Evolutionary conservation across 2,797 vertebrate species (phyloP).

Genomic region (Falco peregrinus): DNA sequence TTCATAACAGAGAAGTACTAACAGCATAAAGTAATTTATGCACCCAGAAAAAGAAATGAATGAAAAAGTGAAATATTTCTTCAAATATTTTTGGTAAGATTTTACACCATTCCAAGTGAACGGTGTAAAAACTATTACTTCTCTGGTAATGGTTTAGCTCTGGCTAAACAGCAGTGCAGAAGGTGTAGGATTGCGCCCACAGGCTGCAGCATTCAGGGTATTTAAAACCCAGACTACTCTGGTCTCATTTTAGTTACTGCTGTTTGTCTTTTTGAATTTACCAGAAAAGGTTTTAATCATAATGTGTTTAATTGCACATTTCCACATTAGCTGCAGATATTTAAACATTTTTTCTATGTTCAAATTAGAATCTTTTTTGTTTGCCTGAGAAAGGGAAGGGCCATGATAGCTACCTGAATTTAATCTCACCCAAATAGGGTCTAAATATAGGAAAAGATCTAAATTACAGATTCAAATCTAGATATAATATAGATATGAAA

Average conservation of each 20-base stretch:
- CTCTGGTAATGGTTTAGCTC: neutral
- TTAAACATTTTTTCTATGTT: neutral
- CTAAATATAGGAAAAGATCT: neutral
- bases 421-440: neutral
- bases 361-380: neutral
- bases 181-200: neutral
- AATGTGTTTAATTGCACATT: neutral
- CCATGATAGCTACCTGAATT: neutral
- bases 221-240: neutral
- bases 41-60: neutral
- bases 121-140: neutral
- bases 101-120: neutral
- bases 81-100: neutral
- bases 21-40: neutral
- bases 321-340: neutral
- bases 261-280: neutral
- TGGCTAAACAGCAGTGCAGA: neutral
- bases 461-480: neutral
- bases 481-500: neutral
- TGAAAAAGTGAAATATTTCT: neutral
- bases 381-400: neutral
- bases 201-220: neutral
- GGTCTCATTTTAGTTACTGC: neutral
- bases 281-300: neutral
- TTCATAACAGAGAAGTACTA: neutral